These are phyloP conservation scores for Callinectes sapidus DNA, from an alignment of 2,888 invertebrate genomes.

Conservation along the genomic window DNA sequence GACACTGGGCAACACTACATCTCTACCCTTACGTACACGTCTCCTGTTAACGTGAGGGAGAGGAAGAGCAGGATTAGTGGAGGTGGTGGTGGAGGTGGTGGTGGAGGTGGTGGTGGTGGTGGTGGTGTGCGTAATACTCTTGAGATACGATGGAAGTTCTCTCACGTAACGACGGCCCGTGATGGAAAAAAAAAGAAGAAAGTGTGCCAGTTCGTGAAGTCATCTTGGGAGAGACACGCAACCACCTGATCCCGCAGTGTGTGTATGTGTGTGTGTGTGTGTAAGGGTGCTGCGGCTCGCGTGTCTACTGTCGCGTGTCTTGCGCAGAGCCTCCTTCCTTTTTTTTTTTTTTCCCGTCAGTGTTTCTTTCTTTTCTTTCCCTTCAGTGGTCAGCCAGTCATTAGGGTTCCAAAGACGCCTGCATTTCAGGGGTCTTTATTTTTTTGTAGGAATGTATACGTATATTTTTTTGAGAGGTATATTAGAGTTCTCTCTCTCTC, in stretches of 20 bases:
- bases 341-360: not conserved
- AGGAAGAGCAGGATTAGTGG: not conserved
- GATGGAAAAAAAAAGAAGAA: not conserved
- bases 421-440: not conserved
- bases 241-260: not conserved
- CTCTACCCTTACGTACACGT: too few relatives aligned
- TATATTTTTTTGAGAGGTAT: not conserved
- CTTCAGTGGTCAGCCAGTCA: not conserved
- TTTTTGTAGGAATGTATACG: not conserved
- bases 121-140: not conserved
- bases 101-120: not conserved
- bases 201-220: not conserved
- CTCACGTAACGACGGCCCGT: not conserved
- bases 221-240: not conserved
- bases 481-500: not conserved
- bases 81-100: not conserved
- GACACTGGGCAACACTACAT: too few relatives aligned
- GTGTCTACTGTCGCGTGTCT: not conserved
- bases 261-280: conserved; percentile 23
- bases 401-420: not conserved
- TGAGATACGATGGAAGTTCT: not conserved
- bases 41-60: not conserved
- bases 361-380: not conserved
- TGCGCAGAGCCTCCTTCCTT: not conserved
- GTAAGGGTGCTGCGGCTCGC: not conserved